These are phyloP conservation scores for Hirtodrosophila duncani DNA, from an alignment of 2,888 invertebrate genomes.

Conservation along the genomic window DNA sequence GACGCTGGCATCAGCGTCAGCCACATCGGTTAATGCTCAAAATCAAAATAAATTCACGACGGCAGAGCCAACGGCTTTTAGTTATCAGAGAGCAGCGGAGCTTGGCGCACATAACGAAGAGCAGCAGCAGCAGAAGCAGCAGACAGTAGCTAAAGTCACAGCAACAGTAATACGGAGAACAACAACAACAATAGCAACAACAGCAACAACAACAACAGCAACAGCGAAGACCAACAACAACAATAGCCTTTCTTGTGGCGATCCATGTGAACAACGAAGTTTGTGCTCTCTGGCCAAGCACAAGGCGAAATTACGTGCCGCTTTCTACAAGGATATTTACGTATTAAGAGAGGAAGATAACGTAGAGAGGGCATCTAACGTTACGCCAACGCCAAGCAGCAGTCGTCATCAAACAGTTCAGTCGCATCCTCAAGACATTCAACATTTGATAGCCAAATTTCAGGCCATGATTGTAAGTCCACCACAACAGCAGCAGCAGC, in stretches of 20 bases:
- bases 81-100: constrained; percentile 72
- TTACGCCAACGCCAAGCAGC: constrained; percentile 9
- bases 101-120: constrained; percentile 43
- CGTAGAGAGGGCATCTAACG: constrained; percentile 11
- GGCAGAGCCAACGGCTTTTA: constrained; percentile 61
- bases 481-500: constrained; percentile 22
- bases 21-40: constrained; percentile 58
- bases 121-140: constrained; percentile 1
- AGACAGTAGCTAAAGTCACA: background rate
- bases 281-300: constrained; percentile 52
- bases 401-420: constrained; percentile 8
- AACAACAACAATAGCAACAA: constrained; percentile 23
- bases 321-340: constrained; percentile 60
- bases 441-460: constrained; percentile 60
- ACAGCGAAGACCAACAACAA: constrained; percentile 16
- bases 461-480: constrained; percentile 49
- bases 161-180: background rate
- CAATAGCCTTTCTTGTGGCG: constrained; percentile 7
- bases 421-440: constrained; percentile 30
- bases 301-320: constrained; percentile 64
- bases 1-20: constrained; percentile 18
- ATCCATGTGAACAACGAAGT: constrained; percentile 28
- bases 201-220: constrained; percentile 29
- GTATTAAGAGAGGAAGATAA: background rate
- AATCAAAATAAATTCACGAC: constrained; percentile 72